Evolutionary conservation across 1,140 invertebrate species (phyloP), one percentile per base, ranked within the genome.

Genomic region (Drosophila ercepeae): DNA sequence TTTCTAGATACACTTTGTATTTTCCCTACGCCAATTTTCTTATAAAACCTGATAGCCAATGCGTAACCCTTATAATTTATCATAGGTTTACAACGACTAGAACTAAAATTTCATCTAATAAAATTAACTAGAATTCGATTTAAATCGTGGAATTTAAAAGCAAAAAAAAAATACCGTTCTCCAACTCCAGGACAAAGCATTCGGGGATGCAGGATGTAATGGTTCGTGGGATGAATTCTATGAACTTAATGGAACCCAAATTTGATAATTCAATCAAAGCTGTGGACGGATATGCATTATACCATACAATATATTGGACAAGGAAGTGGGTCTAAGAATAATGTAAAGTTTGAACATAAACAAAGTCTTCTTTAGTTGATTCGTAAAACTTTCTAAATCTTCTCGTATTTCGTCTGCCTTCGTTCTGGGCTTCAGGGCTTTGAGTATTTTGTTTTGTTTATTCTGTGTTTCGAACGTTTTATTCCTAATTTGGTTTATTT

Each of bases 251-350:
- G 52, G 36, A 71, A 59, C 36, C 29, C 53, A 70, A 49, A 44
- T 46, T 18, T 32, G 16, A 21, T 27, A 59, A 55, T 19, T 75
- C 41, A 79, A 86, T 67, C 65, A 58, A 63, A 78, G 78, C 70
- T 86, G 81, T 84, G 81, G 81, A 84, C 81, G 81, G 81, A 84
- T 84, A 84, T 84, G 79, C 81, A 73, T 73, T 73, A 60, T 53
- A 64, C 50, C 72, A 67, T 81, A 81, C 59, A 32, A 32, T n/a
- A 75, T 14, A 60, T 48, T 63, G 54, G 72, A 59, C 75, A 19
- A 41, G 50, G 44, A 49, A 67, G 46, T 72, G 27, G 49, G 23
- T 29, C 27, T 39, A 16, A 49, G 14, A 29, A 27, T 27, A 1
- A 46, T 65, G 49, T 51, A 51, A 25, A 59, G 8, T 63, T 41